These are phyloP conservation scores for Carabus problematicus DNA, from an alignment of 2,888 invertebrate genomes.

Conservation along the genomic window DNA sequence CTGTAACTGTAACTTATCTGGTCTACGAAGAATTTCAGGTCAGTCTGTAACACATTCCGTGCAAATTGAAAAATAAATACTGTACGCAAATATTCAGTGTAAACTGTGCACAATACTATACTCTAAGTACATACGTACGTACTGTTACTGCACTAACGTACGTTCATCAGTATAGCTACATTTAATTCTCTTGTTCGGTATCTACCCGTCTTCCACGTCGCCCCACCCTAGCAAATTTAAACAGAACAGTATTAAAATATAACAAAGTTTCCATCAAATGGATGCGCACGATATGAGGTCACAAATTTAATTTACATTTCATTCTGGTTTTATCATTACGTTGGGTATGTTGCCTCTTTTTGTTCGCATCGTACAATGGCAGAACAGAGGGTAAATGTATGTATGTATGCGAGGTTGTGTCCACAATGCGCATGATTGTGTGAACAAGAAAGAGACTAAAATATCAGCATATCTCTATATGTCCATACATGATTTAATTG, in stretches of 20 bases:
- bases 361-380: constrained; percentile 26
- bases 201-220: too few relatives aligned
- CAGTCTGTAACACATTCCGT: too few relatives aligned
- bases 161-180: too few relatives aligned
- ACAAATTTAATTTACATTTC: constrained; percentile 33
- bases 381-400: constrained; percentile 15
- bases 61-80: too few relatives aligned
- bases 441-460: neutral
- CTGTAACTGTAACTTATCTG: too few relatives aligned
- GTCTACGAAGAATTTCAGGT: too few relatives aligned
- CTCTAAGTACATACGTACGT: too few relatives aligned
- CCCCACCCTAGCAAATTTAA: constrained; percentile 6
- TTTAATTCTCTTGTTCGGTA: too few relatives aligned
- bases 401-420: constrained; percentile 3
- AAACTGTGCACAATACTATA: too few relatives aligned
- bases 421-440: neutral
- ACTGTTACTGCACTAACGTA: too few relatives aligned
- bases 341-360: constrained; percentile 2
- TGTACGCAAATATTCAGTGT: too few relatives aligned
- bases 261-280: constrained; percentile 13
- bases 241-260: constrained; percentile 22
- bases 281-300: constrained; percentile 9
- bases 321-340: constrained; percentile 28
- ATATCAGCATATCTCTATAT: constrained; percentile 18
- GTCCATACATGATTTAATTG: constrained; percentile 29